Percentiles rank a stretch among this genome's conserved stretches.
Conservation (phyloP, 53 echinoderm and acorn worm species). For the Glandiceps talaboti region DNA sequence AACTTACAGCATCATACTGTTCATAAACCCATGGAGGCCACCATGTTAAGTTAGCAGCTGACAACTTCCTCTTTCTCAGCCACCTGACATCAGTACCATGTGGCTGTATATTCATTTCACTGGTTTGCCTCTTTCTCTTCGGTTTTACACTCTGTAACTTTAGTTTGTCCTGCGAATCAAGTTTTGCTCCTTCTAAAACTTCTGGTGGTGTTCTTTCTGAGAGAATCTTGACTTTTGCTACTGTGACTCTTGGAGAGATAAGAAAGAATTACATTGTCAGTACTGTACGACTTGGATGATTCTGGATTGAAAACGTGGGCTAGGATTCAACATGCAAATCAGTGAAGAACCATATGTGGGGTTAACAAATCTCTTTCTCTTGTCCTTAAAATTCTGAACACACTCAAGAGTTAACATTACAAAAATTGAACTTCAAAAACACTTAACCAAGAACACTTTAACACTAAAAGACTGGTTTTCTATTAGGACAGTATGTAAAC, state of each 20-base stretch:
- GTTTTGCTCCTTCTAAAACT: slow-evolving; percentile 33
- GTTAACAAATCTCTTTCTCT: too few relatives aligned
- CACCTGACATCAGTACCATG: not conserved
- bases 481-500: too few relatives aligned
- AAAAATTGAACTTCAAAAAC: too few relatives aligned
- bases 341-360: too few relatives aligned
- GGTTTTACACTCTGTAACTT: slow-evolving; percentile 10
- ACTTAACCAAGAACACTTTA: too few relatives aligned
- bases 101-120: not conserved
- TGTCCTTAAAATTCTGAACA: too few relatives aligned
- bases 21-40: slow-evolving; percentile 84
- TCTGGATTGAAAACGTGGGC: too few relatives aligned
- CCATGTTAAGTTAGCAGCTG: slow-evolving; percentile 55
- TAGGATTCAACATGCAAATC: too few relatives aligned
- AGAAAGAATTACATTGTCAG: too few relatives aligned
- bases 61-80: slow-evolving; percentile 12
- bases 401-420: too few relatives aligned
- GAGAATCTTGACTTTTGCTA: slow-evolving; percentile 72
- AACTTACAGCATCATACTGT: slow-evolving; percentile 93
- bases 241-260: slow-evolving; percentile 18
- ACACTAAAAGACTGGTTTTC: too few relatives aligned
- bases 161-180: slow-evolving; percentile 26
- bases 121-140: slow-evolving; percentile 45
- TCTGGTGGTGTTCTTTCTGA: slow-evolving; percentile 47
- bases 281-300: too few relatives aligned